Base-by-base conservation (phyloP, 2,797 vertebrate genomes). In the Mycteria americana region DNA sequence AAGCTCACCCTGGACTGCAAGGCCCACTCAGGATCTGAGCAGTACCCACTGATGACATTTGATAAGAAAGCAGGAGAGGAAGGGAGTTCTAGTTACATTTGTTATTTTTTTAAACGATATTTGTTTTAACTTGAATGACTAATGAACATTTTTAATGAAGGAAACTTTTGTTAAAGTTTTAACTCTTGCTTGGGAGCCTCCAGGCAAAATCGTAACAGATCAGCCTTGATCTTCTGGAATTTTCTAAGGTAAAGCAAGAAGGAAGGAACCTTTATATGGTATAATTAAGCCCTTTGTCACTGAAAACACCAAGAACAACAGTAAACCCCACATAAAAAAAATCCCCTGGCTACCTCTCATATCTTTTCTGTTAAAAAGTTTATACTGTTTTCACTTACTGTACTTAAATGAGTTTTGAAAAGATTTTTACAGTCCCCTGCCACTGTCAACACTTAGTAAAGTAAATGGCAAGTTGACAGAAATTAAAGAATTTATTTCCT, bases 401-500 rank as follows among this genome's bases (percentile, higher is more conserved):
- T 59, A 70, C 39, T 92, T 85, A 60, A 93, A 64, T 76, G 67
- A 74, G 11, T 92, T 94, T 89, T 92, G 27, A 89, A 84, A 48
- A 63, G 41, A 69, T 79, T 89, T 94, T 92, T 81, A 74, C 37
- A 78, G 59, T 75, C 60, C n/a, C 46, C 33, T 87, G 53, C 16
- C 35, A 33, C 53, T 59, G 57, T 91, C 76, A 92, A 41, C 82
- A 73, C 54, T 88, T 73, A 65, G 45, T 48, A 59, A 77, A 93
- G 64, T 68, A 78, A 96, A 73, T 33, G 93, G 56, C 72, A 95
- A 93, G 37, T 45, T 88, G 75, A 70, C 28, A 87, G 54, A 92
- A 92, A 92, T 74, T 19, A 62, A 93, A 88, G 4, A 75, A 62
- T 86, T 95, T 82, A 41, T 94, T 89, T 95, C 41, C 51, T 90